phyloP scores from a whole-genome alignment of 1,140 invertebrate species.

The Zeugodacus cucurbitae region DNA sequence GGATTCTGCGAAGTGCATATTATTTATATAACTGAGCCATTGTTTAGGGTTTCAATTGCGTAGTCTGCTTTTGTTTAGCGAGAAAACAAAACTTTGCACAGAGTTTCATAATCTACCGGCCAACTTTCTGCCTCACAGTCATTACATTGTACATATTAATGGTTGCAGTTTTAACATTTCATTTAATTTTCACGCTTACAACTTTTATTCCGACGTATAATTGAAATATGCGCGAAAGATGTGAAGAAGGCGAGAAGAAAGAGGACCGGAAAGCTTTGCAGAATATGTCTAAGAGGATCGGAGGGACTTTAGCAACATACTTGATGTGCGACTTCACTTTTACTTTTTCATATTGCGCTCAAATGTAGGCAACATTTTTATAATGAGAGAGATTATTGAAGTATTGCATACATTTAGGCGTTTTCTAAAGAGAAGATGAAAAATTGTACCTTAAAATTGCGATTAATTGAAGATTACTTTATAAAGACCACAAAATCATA shows the following conservation, averaged over 20 bases:
- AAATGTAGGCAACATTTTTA: no score
- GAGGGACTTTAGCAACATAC: neutral
- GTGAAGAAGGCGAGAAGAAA: neutral
- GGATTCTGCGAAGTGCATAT: neutral
- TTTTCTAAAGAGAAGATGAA: no score
- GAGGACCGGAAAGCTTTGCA: neutral
- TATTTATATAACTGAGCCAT: neutral
- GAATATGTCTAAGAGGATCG: neutral
- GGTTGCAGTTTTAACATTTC: neutral
- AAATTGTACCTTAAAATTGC: no score
- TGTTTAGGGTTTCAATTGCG: neutral
- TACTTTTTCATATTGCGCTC: no score
- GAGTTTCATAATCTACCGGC: neutral
- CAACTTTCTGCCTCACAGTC: neutral
- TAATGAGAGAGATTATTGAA: no score
- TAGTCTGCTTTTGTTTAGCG: neutral
- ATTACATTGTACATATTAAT: neutral
- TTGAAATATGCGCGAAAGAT: neutral
- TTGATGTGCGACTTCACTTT: no score
- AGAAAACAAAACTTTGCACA: neutral
- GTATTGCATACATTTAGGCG: no score
- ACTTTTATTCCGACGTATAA: neutral
- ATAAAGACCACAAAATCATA: no score
- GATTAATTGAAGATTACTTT: no score
- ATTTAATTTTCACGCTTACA: neutral